Base-by-base conservation (phyloP, 1,140 invertebrate species). In the Macrobrachium rosenbergii region DNA sequence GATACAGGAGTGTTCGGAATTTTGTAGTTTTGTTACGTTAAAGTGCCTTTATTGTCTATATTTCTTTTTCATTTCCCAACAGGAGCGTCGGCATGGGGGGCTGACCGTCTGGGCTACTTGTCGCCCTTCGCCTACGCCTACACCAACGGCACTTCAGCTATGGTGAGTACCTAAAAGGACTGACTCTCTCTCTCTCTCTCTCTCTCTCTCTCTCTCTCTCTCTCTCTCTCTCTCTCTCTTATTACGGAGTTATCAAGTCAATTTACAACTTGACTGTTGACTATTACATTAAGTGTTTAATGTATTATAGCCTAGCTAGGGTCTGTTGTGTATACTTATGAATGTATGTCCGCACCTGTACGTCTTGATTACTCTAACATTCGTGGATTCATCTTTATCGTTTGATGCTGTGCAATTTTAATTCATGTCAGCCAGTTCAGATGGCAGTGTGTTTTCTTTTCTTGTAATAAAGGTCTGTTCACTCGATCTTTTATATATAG, bases 91-190 rank as follows among this genome's bases (percentile, higher is more conserved):
- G 78, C 85, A 28, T 89, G 88, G 88, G 88, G 88, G 63, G 88
- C 88, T 6, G 88, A 89, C 69, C 77, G 88, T n/a, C 76, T 89
- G 81, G 81, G 88, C 19, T 89, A 89, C 81, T 76, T 89, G 19
- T 89, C 88, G 5, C 88, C 88, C 75, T 89, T 89, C 81, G 84
- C 88, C 73, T 89, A 89, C 88, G 84, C 88, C 37, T 89, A 89
- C 83, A 89, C 88, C 37, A 89, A 89, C 77, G 88, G 88, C 78
- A 86, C 88, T 76, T 87, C 88, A 23, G 88, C 88, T 59, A 89
- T 89, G 84, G 88, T 89, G 64, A 83, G 88, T 89, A 89, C 78
- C 14, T 21, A 28, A 10, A 60, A 12, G n/a, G 52, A 52, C 52
- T 12, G 3, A 3, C 8, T 52, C 12, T 52, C 52, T 52, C 52